Evolutionary conservation across 2,888 invertebrate genomes (phyloP).

Genomic region (Polymixis flavicincta): DNA sequence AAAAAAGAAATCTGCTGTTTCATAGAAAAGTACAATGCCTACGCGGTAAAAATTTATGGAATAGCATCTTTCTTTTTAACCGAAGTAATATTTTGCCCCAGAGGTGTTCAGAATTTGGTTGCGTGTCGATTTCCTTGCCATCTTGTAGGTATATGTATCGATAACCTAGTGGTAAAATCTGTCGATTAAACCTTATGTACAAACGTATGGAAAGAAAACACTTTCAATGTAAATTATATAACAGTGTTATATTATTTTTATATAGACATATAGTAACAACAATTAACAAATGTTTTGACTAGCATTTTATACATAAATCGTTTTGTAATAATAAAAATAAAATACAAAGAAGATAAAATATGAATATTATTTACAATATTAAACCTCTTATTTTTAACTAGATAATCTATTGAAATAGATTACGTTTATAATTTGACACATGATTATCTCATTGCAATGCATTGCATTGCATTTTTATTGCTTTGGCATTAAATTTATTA

Average conservation of each 20-base stretch:
- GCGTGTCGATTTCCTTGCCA: no score
- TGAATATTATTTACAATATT: slow-evolving; percentile 30
- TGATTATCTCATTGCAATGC: slow-evolving; percentile 6
- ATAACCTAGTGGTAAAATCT: no score
- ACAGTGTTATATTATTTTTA: slow-evolving; percentile 28
- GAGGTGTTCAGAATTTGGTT: no score
- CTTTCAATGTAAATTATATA: slow-evolving; percentile 4
- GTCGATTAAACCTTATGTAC: not conserved
- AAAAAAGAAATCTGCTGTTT: no score
- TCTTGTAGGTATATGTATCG: no score
- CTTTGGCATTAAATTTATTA: not conserved
- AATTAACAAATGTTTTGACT: slow-evolving; percentile 33
- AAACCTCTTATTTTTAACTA: not conserved
- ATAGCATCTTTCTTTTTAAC: no score
- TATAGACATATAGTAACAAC: slow-evolving; percentile 42
- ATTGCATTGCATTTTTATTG: no score
- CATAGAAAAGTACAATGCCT: no score
- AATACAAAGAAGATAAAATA: not conserved
- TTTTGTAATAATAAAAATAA: slow-evolving; percentile 13
- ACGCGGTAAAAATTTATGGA: no score
- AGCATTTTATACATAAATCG: slow-evolving; percentile 13
- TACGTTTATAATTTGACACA: slow-evolving; percentile 47
- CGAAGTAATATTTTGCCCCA: no score
- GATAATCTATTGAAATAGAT: not conserved
- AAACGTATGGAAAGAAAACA: slow-evolving; percentile 7